These are phyloP conservation scores for Cariama cristata DNA, from an alignment of 2,113 vertebrate species.

Conservation along the genomic window DNA sequence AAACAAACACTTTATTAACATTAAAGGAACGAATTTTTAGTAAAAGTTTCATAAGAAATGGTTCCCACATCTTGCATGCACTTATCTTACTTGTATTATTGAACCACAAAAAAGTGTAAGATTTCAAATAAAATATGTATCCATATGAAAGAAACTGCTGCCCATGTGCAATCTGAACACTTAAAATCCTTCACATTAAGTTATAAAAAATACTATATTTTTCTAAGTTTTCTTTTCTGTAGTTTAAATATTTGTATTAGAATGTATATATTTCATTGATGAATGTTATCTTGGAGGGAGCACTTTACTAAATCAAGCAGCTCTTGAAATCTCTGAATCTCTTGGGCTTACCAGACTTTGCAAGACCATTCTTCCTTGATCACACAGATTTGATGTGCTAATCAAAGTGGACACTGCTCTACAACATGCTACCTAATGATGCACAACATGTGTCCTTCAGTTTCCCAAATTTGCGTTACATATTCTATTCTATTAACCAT, in stretches of 20 bases:
- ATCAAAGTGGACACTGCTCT: not conserved
- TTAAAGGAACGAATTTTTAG: not conserved
- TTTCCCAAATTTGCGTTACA: not conserved
- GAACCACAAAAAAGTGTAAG: not conserved
- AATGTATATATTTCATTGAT: not conserved
- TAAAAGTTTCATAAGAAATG: not conserved
- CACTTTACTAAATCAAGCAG: not conserved
- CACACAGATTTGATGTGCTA: not conserved
- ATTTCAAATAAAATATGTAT: not conserved
- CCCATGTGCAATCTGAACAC: not conserved
- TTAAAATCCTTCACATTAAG: not conserved
- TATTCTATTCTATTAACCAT: not conserved
- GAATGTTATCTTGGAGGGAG: not conserved
- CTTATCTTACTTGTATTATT: not conserved
- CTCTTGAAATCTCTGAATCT: not conserved
- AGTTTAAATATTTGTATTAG: not conserved
- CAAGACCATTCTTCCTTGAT: not conserved
- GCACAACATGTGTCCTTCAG: not conserved
- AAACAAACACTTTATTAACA: not conserved
- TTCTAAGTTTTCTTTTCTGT: not conserved
- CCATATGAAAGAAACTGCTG: not conserved
- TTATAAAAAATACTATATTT: not conserved
- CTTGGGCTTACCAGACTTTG: not conserved
- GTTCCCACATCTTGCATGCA: not conserved
- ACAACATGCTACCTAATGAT: not conserved